phyloP scores from a whole-genome alignment of 2,113 vertebrate species.

The Azemiops feae region DNA sequence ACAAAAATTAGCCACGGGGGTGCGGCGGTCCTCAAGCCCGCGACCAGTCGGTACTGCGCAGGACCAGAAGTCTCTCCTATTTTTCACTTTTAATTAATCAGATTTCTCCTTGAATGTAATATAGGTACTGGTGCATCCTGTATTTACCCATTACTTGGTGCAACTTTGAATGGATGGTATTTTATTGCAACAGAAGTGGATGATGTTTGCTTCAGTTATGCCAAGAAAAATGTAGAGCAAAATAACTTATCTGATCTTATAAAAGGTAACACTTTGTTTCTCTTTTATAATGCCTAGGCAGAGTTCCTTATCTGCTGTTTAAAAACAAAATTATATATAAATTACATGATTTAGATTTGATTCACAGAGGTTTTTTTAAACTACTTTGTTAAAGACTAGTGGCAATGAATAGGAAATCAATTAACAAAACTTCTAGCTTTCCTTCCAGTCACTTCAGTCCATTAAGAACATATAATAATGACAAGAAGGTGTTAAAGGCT shows the following conservation, averaged over 20 bases:
- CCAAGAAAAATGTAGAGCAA: slow-evolving; percentile 97
- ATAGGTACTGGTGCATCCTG: slow-evolving; percentile 96
- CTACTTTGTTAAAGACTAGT: not conserved
- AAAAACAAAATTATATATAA: not conserved
- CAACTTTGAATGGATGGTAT: slow-evolving; percentile 97
- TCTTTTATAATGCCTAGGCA: not conserved
- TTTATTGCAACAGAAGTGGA: slow-evolving; percentile 98
- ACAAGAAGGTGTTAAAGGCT: not conserved
- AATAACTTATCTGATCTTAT: slow-evolving; percentile 94
- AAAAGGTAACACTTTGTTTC: slow-evolving; percentile 77
- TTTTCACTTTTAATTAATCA: not conserved
- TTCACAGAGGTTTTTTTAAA: not conserved
- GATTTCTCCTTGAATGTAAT: slow-evolving; percentile 6
- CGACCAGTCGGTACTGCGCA: too few relatives aligned
- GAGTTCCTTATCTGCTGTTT: not conserved
- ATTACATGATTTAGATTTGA: not conserved
- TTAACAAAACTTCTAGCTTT: not conserved
- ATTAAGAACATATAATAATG: not conserved
- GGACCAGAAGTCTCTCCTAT: not conserved
- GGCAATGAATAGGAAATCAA: not conserved
- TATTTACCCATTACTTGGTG: slow-evolving; percentile 95
- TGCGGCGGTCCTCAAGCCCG: too few relatives aligned
- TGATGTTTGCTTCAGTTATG: slow-evolving; percentile 96
- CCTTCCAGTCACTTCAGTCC: not conserved
- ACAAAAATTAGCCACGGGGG: too few relatives aligned